A percentile compares a stretch with the other conserved stretches of the same genome.
Conservation (phyloP, 1,140 invertebrate species). For the Sarcophaga bullata region DNA sequence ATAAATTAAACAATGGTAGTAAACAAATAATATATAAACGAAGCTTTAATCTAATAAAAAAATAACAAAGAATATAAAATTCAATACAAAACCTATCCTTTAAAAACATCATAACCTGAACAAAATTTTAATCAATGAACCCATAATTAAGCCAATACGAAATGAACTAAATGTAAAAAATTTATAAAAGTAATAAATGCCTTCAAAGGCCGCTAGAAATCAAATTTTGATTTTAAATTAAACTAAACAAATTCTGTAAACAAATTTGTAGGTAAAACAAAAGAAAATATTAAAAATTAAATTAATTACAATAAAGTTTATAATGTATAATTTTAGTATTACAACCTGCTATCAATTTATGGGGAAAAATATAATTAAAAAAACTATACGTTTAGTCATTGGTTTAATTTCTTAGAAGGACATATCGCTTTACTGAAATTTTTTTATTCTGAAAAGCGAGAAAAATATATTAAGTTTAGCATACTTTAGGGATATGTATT, state of each 20-base stretch:
- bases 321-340: constrained; percentile 5
- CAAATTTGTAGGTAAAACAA: constrained; percentile 17
- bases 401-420: background rate
- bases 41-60: background rate
- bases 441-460: background rate
- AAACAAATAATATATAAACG: constrained; percentile 2
- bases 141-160: constrained; percentile 19
- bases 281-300: constrained; percentile 18
- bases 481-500: too few relatives aligned
- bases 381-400: background rate
- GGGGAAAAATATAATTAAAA: background rate
- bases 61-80: too few relatives aligned
- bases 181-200: constrained; percentile 49
- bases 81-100: background rate
- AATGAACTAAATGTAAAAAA: constrained; percentile 39
- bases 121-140: constrained; percentile 18
- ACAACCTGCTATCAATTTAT: background rate
- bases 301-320: background rate
- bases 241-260: constrained; percentile 12
- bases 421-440: background rate
- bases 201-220: constrained; percentile 62
- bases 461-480: background rate
- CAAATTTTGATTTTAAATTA: constrained; percentile 43
- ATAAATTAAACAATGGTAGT: constrained; percentile 21
- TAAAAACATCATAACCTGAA: background rate